Evolutionary conservation across 2,113 vertebrate genomes (phyloP).

Genomic region (Cacatua alba): DNA sequence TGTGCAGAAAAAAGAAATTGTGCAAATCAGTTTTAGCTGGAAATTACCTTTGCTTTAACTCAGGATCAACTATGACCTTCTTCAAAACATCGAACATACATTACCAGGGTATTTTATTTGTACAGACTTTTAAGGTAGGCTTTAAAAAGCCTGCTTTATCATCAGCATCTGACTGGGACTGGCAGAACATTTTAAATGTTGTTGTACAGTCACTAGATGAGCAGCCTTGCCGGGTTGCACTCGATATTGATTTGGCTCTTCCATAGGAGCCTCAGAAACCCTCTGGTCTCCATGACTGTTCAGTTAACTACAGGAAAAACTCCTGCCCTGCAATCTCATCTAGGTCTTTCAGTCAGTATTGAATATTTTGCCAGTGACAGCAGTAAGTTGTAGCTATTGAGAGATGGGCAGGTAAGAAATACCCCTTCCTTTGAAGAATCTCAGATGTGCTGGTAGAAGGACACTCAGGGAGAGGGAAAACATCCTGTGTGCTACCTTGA

Average conservation of each 20-base stretch:
- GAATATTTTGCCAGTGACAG: background rate
- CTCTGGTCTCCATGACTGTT: background rate
- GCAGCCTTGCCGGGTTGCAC: background rate
- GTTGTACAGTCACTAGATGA: background rate
- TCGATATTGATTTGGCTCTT: background rate
- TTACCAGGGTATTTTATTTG: background rate
- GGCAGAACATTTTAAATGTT: background rate
- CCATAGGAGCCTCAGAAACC: background rate
- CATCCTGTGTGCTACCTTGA: fast-evolving
- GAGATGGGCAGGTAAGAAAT: background rate
- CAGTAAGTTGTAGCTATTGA: background rate
- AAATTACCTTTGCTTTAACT: background rate
- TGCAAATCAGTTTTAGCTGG: background rate
- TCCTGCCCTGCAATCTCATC: fast-evolving
- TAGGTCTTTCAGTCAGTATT: background rate
- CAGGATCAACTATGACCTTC: background rate
- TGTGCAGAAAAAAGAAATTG: background rate
- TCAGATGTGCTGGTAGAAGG: background rate
- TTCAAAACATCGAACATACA: background rate
- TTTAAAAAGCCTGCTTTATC: background rate
- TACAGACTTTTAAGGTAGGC: background rate
- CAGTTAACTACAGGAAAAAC: background rate
- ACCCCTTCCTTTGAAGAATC: background rate
- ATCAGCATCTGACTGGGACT: background rate
- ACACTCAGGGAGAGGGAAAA: background rate